Evolutionary conservation across 1,140 invertebrate species (phyloP).

Genomic region (Drosophila kanapiae): DNA sequence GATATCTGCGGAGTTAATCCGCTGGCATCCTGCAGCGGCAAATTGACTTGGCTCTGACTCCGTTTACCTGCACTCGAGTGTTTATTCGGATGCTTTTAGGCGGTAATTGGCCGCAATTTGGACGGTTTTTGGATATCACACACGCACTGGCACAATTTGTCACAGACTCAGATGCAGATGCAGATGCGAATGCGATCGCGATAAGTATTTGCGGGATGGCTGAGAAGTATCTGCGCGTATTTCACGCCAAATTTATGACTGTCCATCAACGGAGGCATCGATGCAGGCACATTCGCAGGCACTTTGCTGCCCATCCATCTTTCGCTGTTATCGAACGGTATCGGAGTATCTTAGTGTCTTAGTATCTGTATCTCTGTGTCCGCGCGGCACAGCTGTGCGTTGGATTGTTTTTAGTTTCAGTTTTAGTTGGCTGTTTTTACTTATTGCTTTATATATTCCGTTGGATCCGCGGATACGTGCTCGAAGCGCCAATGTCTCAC

Average conservation of each 20-base stretch:
- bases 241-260: constrained; percentile 64
- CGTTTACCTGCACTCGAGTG: constrained; percentile 16
- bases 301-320: constrained; percentile 70
- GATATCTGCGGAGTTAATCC: constrained; percentile 58
- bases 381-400: constrained; percentile 59
- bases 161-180: constrained; percentile 18
- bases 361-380: constrained; percentile 39
- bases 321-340: constrained; percentile 55
- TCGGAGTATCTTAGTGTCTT: constrained; percentile 10
- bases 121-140: constrained; percentile 49
- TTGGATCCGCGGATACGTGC: constrained; percentile 84
- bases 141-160: constrained; percentile 39
- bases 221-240: constrained; percentile 53
- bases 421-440: constrained; percentile 2
- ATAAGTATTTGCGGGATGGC: constrained; percentile 48
- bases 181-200: constrained; percentile 28
- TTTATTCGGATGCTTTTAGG: constrained; percentile 32
- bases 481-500: constrained; percentile 85
- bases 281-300: constrained; percentile 52
- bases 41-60: constrained; percentile 15
- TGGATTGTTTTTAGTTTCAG: constrained; percentile 38
- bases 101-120: constrained; percentile 55
- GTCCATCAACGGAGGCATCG: constrained; percentile 70
- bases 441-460: constrained; percentile 33
- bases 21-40: constrained; percentile 48